phyloP scores from a whole-genome alignment of 1,140 invertebrate species.

The Drosophila asahinai region DNA sequence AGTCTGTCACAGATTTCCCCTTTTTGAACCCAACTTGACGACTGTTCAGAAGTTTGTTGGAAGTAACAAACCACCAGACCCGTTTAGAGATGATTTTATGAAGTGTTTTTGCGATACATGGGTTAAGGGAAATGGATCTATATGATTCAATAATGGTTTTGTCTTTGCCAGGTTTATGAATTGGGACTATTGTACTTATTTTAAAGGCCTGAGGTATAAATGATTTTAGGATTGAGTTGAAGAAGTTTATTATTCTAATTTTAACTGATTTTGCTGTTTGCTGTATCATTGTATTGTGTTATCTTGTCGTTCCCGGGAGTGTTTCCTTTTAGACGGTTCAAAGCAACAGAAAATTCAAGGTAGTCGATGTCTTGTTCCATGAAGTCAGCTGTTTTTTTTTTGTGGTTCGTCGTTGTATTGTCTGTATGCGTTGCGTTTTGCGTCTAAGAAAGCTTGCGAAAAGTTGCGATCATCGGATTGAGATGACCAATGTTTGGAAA shows the following conservation, averaged over 20 bases:
- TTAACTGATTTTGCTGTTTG: too few relatives aligned
- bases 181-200: background rate
- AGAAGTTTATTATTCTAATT: too few relatives aligned
- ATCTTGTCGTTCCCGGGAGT: too few relatives aligned
- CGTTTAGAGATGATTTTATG: background rate
- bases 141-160: background rate
- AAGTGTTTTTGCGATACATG: background rate
- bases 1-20: slow-evolving; percentile 10
- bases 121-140: background rate
- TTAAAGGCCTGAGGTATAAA: too few relatives aligned
- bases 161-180: background rate
- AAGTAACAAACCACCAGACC: background rate
- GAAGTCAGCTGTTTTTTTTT: too few relatives aligned
- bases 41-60: slow-evolving; percentile 5
- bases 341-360: too few relatives aligned
- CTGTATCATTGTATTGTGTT: too few relatives aligned
- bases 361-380: too few relatives aligned
- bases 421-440: background rate
- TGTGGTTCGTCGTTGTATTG: background rate
- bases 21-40: slow-evolving; percentile 6
- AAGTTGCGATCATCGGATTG: background rate
- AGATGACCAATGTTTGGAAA: too few relatives aligned
- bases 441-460: background rate
- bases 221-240: too few relatives aligned
- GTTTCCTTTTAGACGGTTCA: too few relatives aligned